These are phyloP conservation scores for Scaptomyza caliginosa DNA, from an alignment of 2,888 invertebrate species.

Conservation along the genomic window DNA sequence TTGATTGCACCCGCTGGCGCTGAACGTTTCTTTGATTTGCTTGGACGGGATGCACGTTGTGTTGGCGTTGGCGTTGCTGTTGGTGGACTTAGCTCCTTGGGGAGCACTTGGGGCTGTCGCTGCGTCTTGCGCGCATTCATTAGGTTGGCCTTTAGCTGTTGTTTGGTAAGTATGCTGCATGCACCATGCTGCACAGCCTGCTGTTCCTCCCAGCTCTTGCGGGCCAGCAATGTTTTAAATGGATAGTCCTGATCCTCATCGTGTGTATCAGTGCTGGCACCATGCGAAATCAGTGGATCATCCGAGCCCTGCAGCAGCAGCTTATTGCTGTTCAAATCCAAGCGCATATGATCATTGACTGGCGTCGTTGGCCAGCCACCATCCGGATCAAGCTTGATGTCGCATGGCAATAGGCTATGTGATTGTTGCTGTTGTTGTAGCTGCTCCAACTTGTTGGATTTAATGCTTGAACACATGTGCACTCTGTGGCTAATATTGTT, in stretches of 20 bases:
- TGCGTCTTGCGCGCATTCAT: constrained; percentile 66
- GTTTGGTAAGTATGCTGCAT: constrained; percentile 74
- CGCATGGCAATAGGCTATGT: constrained; percentile 26
- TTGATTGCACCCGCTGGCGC: constrained; percentile 86
- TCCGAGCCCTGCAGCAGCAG: constrained; percentile 83
- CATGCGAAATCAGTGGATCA: constrained; percentile 84
- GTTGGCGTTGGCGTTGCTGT: too few relatives aligned
- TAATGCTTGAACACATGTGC: constrained; percentile 31
- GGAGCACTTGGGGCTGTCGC: constrained; percentile 15
- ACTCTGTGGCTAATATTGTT: constrained; percentile 20
- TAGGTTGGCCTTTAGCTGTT: constrained; percentile 81
- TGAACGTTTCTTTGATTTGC: constrained; percentile 52
- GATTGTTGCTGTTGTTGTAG: constrained; percentile 8
- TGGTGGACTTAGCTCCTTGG: constrained; percentile 16
- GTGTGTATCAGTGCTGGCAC: constrained; percentile 79
- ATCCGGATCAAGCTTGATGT: constrained; percentile 68
- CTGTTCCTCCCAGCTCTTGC: constrained; percentile 35
- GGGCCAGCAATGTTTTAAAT: constrained; percentile 67
- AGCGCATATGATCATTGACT: constrained; percentile 47
- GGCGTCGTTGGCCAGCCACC: constrained; percentile 44
- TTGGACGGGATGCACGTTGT: constrained; percentile 26
- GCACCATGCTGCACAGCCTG: constrained; percentile 56
- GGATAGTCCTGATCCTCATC: constrained; percentile 82
- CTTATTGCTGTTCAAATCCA: constrained; percentile 67
- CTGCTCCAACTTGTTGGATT: constrained; percentile 24